Conservation (phyloP, 2,888 invertebrate species). For the Clivina fossor region DNA sequence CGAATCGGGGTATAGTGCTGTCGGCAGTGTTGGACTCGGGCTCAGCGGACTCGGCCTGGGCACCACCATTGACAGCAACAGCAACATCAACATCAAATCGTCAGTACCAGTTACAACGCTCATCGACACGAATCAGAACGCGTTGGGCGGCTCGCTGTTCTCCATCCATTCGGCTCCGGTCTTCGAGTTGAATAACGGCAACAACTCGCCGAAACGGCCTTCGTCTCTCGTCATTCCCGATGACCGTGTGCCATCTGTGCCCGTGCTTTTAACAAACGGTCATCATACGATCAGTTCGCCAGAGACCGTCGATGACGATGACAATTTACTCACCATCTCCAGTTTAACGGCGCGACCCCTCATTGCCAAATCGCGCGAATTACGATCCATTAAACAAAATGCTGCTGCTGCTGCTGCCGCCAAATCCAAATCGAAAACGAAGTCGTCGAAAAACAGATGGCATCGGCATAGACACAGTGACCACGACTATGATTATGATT, state of each 20-base stretch:
- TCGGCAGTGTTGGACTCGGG: slow-evolving; percentile 40
- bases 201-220: slow-evolving; percentile 52
- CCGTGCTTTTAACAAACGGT: slow-evolving; percentile 50
- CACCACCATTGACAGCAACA: slow-evolving; percentile 36
- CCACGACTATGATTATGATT: too few relatives aligned
- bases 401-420: too few relatives aligned
- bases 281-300: slow-evolving; percentile 50
- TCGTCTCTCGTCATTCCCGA: slow-evolving; percentile 56
- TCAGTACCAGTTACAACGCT: too few relatives aligned
- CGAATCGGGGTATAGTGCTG: too few relatives aligned
- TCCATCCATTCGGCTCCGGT: slow-evolving; percentile 70
- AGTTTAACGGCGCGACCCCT: slow-evolving; percentile 72
- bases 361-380: slow-evolving; percentile 68
- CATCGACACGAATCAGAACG: slow-evolving; percentile 44
- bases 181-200: slow-evolving; percentile 48
- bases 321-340: slow-evolving; percentile 70
- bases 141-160: slow-evolving; percentile 62
- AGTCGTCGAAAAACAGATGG: too few relatives aligned
- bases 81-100: too few relatives aligned
- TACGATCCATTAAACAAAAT: slow-evolving; percentile 56
- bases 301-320: slow-evolving; percentile 64
- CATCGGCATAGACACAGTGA: slow-evolving; percentile 35
- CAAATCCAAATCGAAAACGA: slow-evolving; percentile 43
- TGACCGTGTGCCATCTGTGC: slow-evolving; percentile 37
- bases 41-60: slow-evolving; percentile 5